Evolutionary conservation across 2,113 vertebrate species (phyloP), one percentile per base, ranked within the genome.

Genomic region (Oreochromis aureus): DNA sequence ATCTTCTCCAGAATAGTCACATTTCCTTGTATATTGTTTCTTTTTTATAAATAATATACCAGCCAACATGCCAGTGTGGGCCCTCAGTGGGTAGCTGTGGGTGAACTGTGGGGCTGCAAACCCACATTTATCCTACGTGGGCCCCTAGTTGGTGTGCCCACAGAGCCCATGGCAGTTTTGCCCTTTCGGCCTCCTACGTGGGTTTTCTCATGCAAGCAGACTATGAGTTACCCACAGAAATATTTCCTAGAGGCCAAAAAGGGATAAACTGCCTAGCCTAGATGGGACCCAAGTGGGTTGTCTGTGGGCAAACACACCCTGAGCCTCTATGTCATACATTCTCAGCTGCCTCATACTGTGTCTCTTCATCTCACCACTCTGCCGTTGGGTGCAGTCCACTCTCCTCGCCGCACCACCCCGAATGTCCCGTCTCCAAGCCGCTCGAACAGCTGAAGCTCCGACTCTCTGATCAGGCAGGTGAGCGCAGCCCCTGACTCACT

Each of bases 351-450:
- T 76, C 73, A 32, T 10, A 4, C 11, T n/a, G 32, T 4, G 10
- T 5, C 19, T 32, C 6, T 54, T 22, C 2, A 5, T 83, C 97
- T 97, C 92, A 99, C 99, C 97, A 97, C 96, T 96, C 97, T 97
- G 87, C 98, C 97, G 0, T 96, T 97, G 1, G 98, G 98, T 0
- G 97, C 96, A 2, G 96, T 97, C 99, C 99, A 99, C 92, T 99
- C 98, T n/a, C 98, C 99, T 0, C 98, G 96, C 55, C 97, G 97
- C 81, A 99, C 98, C 1, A 99, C 99, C 0, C 99, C 99, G 0
- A 99, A 99, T 34, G 99, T 98, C 39, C 99, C 99, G 0, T 99
- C 99, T 0, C 98, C 99, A 44, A 99, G 94, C 87, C 99, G 98
- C 96, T 99, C 98, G 0, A 98, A 95, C 83, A 99, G 96, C 0